A percentile compares a stretch with the other conserved stretches of the same genome.
Conservation (phyloP, 2,113 vertebrate species). For the Mesocricetus auratus region DNA sequence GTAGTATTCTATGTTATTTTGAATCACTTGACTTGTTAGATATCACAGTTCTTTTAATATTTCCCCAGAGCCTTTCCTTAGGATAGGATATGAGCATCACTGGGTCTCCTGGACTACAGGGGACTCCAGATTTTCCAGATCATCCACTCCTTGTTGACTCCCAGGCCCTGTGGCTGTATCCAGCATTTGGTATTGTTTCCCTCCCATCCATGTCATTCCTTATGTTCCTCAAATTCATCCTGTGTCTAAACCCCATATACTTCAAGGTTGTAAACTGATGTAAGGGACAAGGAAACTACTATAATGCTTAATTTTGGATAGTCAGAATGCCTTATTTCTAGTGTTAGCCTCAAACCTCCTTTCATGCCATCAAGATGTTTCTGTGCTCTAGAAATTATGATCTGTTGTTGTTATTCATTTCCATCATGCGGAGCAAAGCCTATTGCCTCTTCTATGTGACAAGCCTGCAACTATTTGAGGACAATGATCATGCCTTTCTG, state of each 20-base stretch:
- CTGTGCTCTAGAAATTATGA: neutral
- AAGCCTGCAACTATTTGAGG: slow-evolving; percentile 10
- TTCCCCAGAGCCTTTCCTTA: neutral
- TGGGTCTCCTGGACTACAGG: neutral
- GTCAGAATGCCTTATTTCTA: slow-evolving; percentile 33
- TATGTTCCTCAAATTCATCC: neutral
- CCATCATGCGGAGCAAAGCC: neutral
- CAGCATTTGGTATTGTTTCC: neutral
- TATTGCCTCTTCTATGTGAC: neutral
- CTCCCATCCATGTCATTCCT: neutral
- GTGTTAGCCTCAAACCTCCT: slow-evolving; percentile 6
- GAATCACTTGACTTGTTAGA: neutral
- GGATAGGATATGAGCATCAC: neutral
- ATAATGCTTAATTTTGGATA: neutral
- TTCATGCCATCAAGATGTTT: slow-evolving; percentile 25
- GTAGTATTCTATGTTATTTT: neutral
- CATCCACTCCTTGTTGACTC: neutral
- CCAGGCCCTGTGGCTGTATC: neutral
- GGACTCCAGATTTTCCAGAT: neutral
- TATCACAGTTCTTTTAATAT: neutral
- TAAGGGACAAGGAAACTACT: neutral
- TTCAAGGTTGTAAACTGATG: neutral
- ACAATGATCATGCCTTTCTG: neutral
- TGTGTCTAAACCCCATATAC: neutral
- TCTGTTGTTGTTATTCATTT: neutral